phyloP scores from a whole-genome alignment of 2,113 vertebrate genomes.

The Clarias gariepinus region DNA sequence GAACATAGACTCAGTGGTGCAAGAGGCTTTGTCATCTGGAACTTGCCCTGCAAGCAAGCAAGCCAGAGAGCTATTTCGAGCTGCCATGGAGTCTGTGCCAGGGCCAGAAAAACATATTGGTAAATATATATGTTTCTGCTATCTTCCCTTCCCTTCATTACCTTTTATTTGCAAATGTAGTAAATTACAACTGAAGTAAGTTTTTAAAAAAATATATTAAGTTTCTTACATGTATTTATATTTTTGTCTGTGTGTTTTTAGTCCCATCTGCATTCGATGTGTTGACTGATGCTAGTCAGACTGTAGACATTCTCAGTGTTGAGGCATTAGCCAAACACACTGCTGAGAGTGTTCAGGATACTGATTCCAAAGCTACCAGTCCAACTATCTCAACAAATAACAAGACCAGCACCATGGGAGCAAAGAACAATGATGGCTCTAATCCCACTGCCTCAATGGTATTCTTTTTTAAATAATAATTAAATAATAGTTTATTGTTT shows the following conservation, averaged over 20 bases:
- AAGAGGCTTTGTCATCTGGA: conserved; percentile 71
- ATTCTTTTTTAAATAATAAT: conserved; percentile 16
- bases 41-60: conserved; percentile 62
- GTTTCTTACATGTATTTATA: not conserved
- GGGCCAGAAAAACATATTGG: conserved; percentile 65
- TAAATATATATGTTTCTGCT: conserved; percentile 52
- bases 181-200: not conserved
- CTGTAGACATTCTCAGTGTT: conserved; percentile 25
- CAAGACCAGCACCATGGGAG: not conserved
- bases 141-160: not conserved
- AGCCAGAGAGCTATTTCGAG: conserved; percentile 76
- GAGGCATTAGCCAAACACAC: conserved; percentile 65
- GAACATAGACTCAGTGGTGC: conserved; percentile 75
- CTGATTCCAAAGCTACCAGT: not conserved
- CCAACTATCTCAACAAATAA: conserved; percentile 37
- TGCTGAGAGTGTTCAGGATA: conserved; percentile 53
- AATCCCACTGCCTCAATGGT: conserved; percentile 57
- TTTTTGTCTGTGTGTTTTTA: conserved; percentile 14
- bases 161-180: not conserved
- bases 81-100: conserved; percentile 63
- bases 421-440: conserved; percentile 53
- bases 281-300: not conserved
- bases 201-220: not conserved
- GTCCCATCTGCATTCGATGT: not conserved
- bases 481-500: no score